Evolutionary conservation across 2,888 invertebrate genomes (phyloP), one percentile per base, ranked within the genome.

Genomic region (Leucophenga montana): DNA sequence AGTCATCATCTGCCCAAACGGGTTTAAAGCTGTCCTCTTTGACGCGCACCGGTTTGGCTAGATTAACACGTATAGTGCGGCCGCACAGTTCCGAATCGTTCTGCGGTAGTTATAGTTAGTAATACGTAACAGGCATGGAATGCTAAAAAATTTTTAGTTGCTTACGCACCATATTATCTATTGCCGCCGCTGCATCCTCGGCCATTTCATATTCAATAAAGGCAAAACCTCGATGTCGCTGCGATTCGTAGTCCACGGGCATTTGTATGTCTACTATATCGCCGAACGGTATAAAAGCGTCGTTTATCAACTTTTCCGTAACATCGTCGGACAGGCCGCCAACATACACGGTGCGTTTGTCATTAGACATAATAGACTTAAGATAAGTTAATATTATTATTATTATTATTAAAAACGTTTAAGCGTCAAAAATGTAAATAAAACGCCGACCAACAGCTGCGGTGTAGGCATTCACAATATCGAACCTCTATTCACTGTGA

Each of bases 41-140:
- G 67, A 98, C 95, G 79, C 96, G 94, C 87, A 98, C 97, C 3
- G 99, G 99, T 80, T 98, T 97, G 3, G 99, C 99, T 77, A 99
- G 92, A 88, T 99, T 99, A 0, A 98, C 98, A 79, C 98, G 91
- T 78, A 99, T 95, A 46, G 98, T 98, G 75, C 97, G 92, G 0
- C 99, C 99, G 91, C 97, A 99, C 50, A 99, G 90, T 89, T 99
- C 99, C 0, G 98, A 95, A 88, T 99, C 98, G 90, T 99, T 98
- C 97, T 97, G 88, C 13, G 8, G 39, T 14, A 39, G 39, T 39
- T 39, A 5, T 1, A 39, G 9, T 39, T 1, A 39, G 9, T 1
- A 39, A 39, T 5, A 5, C 8, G 1, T 39, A 11, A 39, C 8
- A 39, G 9, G 1, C 1, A 39, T 39, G 39, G 1, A 1, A 39